Conservation (phyloP, 2,113 vertebrate species). For the Mustela nigripes region DNA sequence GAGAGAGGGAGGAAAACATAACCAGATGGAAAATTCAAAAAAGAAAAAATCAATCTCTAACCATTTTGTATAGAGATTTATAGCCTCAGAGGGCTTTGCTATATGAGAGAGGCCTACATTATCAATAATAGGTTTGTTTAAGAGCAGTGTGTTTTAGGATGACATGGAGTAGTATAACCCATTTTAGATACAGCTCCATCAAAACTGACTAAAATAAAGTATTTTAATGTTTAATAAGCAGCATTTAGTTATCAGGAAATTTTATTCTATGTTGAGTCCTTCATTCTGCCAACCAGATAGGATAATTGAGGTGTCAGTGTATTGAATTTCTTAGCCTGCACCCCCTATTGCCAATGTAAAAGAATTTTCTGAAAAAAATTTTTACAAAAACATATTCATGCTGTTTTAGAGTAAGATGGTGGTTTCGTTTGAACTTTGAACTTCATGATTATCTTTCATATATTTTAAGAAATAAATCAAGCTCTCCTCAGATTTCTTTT, state of each 20-base stretch:
- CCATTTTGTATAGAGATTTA: slow-evolving; percentile 33
- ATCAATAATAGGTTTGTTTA: background rate
- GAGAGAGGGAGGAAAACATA: background rate
- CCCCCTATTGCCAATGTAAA: background rate
- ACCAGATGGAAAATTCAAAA: background rate
- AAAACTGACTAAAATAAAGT: slow-evolving; percentile 40
- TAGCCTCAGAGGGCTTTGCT: background rate
- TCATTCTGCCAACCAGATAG: background rate
- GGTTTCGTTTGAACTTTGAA: slow-evolving; percentile 47
- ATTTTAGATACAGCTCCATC: background rate
- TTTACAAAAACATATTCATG: slow-evolving; percentile 29
- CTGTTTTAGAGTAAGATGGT: background rate
- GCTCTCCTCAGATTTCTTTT: slow-evolving; percentile 43
- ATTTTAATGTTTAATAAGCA: slow-evolving; percentile 8
- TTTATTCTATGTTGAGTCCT: slow-evolving; percentile 9
- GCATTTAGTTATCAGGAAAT: slow-evolving; percentile 56
- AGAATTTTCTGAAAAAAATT: slow-evolving; percentile 25
- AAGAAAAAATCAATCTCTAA: background rate
- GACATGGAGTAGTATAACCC: background rate
- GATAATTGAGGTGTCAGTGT: slow-evolving; percentile 4
- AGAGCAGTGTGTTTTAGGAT: slow-evolving; percentile 9
- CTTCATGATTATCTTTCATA: background rate
- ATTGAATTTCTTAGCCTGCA: slow-evolving; percentile 27
- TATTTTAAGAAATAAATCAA: slow-evolving; percentile 38
- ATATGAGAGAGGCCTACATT: background rate